Evolutionary conservation across 2,797 vertebrate species (phyloP).

Genomic region (Hippoglossus hippoglossus): DNA sequence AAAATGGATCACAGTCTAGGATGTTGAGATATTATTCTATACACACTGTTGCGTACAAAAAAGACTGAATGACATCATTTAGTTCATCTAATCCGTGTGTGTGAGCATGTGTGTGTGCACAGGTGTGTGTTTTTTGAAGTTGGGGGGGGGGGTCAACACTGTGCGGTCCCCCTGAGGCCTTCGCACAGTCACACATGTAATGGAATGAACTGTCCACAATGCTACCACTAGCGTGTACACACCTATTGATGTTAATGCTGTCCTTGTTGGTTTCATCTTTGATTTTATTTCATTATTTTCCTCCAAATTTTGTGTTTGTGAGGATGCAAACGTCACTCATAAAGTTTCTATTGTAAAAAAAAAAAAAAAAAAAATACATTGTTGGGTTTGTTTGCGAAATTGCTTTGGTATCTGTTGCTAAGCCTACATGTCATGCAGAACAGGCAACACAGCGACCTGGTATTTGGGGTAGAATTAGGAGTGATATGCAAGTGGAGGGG

Average conservation of each 20-base stretch:
- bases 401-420: slow-evolving; percentile 59
- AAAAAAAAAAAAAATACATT: slow-evolving; percentile 12
- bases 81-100: slow-evolving; percentile 51
- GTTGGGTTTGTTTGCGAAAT: slow-evolving; percentile 65
- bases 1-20: slow-evolving; percentile 10
- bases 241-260: slow-evolving; percentile 54
- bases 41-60: slow-evolving; percentile 48
- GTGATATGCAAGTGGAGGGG: slow-evolving; percentile 49
- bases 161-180: slow-evolving; percentile 37
- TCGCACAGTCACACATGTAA: slow-evolving; percentile 28
- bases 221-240: slow-evolving; percentile 35
- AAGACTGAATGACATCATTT: slow-evolving; percentile 62
- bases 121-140: slow-evolving; percentile 54
- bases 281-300: slow-evolving; percentile 47
- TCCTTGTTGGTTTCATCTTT: slow-evolving; percentile 49
- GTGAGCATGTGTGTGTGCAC: slow-evolving; percentile 45
- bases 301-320: slow-evolving; percentile 76
- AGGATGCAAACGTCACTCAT: slow-evolving; percentile 73
- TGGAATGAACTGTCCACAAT: slow-evolving; percentile 33
- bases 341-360: slow-evolving; percentile 66
- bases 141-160: slow-evolving; percentile 43
- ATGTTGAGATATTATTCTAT: slow-evolving; percentile 35
- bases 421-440: slow-evolving; percentile 37
- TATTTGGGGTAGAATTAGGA: slow-evolving; percentile 40
- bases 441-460: slow-evolving; percentile 32